Evolutionary conservation across 2,888 invertebrate species (phyloP).

Genomic region (Melieria picta): DNA sequence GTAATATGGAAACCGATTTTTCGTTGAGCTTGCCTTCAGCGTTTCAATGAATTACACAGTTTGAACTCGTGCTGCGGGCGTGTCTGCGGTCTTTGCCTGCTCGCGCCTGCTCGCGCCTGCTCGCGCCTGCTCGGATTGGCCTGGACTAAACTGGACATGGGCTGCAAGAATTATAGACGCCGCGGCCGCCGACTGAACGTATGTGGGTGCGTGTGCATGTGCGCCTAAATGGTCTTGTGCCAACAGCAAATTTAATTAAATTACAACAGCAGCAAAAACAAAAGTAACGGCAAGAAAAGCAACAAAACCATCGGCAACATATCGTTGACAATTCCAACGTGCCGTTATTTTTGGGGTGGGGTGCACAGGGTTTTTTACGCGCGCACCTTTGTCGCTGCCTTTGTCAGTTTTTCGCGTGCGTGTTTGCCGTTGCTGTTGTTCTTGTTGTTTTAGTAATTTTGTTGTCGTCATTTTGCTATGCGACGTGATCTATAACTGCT

Average conservation of each 20-base stretch:
- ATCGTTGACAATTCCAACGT: slow-evolving; percentile 7
- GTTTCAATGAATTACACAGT: slow-evolving; percentile 40
- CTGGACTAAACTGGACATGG: no score
- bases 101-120: slow-evolving; percentile 4
- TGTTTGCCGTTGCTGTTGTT: slow-evolving; percentile 4
- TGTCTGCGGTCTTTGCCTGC: slow-evolving; percentile 33
- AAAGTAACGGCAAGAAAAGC: neutral
- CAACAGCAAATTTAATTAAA: slow-evolving; percentile 17
- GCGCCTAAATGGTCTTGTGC: slow-evolving; percentile 33
- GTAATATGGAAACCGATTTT: no score
- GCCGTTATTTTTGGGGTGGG: slow-evolving; percentile 20
- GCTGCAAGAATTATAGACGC: neutral
- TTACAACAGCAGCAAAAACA: slow-evolving; percentile 15
- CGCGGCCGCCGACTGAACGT: slow-evolving; percentile 8
- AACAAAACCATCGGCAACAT: neutral
- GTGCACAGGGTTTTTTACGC: neutral
- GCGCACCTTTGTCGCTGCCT: slow-evolving; percentile 1
- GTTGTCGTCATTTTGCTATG: neutral
- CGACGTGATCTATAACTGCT: slow-evolving; percentile 25
- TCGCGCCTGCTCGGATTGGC: neutral
- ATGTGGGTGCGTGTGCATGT: slow-evolving; percentile 18
- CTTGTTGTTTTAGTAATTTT: neutral
- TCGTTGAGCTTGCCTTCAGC: slow-evolving; percentile 14
- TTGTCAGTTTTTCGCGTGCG: neutral
- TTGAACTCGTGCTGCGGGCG: slow-evolving; percentile 48